Evolutionary conservation across 2,113 vertebrate species (phyloP).

Genomic region (Arothron firmamentum): DNA sequence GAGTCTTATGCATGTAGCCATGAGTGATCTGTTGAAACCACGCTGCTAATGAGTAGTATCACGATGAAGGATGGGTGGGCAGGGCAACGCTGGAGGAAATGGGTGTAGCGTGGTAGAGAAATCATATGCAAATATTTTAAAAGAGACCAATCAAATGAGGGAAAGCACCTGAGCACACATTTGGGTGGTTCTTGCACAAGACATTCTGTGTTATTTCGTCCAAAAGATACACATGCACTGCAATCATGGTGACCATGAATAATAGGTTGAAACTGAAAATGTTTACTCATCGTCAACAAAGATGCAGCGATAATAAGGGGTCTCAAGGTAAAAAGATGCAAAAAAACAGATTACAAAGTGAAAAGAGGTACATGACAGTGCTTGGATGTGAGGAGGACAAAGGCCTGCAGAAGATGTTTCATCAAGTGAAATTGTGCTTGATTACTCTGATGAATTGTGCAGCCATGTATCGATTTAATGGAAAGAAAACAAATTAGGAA

Average conservation of each 20-base stretch:
- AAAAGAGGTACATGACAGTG: conserved; percentile 5
- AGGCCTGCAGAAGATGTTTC: conserved; percentile 1
- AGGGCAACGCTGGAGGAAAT: conserved; percentile 6
- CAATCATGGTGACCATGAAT: too few relatives aligned
- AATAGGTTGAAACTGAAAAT: conserved; percentile 37
- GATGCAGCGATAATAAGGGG: conserved; percentile 29
- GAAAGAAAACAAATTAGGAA: conserved; percentile 38
- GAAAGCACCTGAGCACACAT: too few relatives aligned
- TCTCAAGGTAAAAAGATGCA: conserved; percentile 42
- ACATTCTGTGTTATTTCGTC: too few relatives aligned
- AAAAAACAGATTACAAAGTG: conserved; percentile 30
- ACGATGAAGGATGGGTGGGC: conserved; percentile 26
- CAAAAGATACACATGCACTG: too few relatives aligned
- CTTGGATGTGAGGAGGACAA: conserved; percentile 9
- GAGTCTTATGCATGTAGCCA: conserved; percentile 26
- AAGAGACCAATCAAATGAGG: conserved; percentile 2
- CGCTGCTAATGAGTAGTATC: conserved; percentile 49
- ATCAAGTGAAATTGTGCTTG: background rate
- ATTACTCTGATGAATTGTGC: too few relatives aligned
- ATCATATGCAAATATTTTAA: conserved; percentile 15
- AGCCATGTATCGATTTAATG: conserved; percentile 19
- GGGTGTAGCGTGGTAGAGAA: conserved; percentile 32
- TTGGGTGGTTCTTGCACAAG: too few relatives aligned
- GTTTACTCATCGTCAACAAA: conserved; percentile 53
- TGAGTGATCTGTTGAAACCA: conserved; percentile 29